Base-by-base conservation (phyloP, 2,888 invertebrate genomes). In the Dilophus febrilis region DNA sequence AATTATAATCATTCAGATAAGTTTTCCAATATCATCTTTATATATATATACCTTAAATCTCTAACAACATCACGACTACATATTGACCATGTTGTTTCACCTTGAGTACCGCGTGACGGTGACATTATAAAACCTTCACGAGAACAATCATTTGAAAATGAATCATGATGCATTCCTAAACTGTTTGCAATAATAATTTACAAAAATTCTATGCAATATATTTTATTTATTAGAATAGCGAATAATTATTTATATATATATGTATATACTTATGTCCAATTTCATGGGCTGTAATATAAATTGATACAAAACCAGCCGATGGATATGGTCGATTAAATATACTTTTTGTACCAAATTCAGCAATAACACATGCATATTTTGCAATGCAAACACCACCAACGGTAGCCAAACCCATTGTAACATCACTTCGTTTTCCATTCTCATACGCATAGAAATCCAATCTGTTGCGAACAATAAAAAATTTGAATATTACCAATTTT, bases 121-220 rank as follows among this genome's bases (percentile, higher is more conserved):
- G 83, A 83, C 83, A 84, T 84, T 47, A 84, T 77, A 61, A 67
- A 83, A 2, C 83, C 83, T 54, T 83, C 80, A 51, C 74, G 75
- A 0, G 79, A 70, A 52, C 84, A 84, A 40, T 58, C 56, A 56
- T 83, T 83, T 30, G 75, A 74, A 14, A 70, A 70, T 29, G 79
- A 77, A 52, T 84, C 83, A 56, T 84, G 84, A 49, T 77, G 78
- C 81, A 83, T 83, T 44, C 83, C 83, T 54, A 83, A 60, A 53
- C 82, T 82, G 52, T 45, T 51, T 49, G 13, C 31, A 8, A 31
- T 31, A n/a, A n/a, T n/a, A n/a, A n/a, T n/a, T n/a, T n/a, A n/a
- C n/a, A 39, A 47, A 44, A 42, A 40, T 11, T 12, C 14, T 36
- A 7, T 30, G 8, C 18, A 27, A 29, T 28, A 26, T 37, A 27